Base-by-base conservation (phyloP, 2,888 invertebrate species). In the Andrena fulva region DNA sequence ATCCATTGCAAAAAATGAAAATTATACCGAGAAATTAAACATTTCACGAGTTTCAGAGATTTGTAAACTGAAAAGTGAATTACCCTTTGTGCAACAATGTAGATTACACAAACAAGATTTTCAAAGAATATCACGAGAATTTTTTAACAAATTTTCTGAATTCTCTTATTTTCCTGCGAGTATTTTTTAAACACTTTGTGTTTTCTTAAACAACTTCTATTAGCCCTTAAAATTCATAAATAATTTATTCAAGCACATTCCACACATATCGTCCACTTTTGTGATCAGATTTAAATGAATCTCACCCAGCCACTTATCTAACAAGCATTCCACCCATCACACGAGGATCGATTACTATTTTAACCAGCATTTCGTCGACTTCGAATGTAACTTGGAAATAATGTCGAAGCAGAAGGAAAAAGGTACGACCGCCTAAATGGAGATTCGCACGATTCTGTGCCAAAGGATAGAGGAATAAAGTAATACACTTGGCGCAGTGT, bases 401-500 rank as follows among this genome's bases (percentile, higher is more conserved):
- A 20, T 31, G 52, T 63, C 8, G n/a, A 62, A 52, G 24, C 20
- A 10, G 50, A 48, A 5, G 20, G 24, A 6, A 12, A 12, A 29
- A 56, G 29, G 59, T 56, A 48, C 33, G n/a, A 10, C 8, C 31
- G 20, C 27, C 24, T 56, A 60, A 74, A n/a, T 35, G 52, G 50
- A 54, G 31, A 62, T 31, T n/a, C 42, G 1, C 31, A 4, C 24
- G 52, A 69, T 31, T 42, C 59, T 48, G 35, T 56, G 63, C 66
- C 52, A 72, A 69, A n/a, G 50, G 33, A 27, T 2, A 12, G 33
- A 35, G 76, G 24, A 27, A 50, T 74, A 71, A 75, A 68, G 74
- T 71, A 59, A 71, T 64, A 70, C 63, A 20, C 50, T 50, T 31
- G 48, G 60, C 27, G 76, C 62, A 42, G 74, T 63, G 71, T 71